These are phyloP conservation scores for Lordiphosa andalusiaca DNA, from an alignment of 2,888 invertebrate genomes.

Conservation along the genomic window DNA sequence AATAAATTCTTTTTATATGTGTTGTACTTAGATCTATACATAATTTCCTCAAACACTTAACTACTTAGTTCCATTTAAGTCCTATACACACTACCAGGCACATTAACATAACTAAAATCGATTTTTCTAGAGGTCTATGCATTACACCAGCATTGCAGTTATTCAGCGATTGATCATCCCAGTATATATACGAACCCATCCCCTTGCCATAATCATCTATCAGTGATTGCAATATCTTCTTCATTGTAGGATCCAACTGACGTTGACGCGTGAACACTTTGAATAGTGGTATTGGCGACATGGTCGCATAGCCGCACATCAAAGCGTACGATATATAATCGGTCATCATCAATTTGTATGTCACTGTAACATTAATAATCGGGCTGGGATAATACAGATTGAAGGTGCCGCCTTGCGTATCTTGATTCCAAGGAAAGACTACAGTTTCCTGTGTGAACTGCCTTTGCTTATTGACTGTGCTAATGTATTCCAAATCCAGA, in stretches of 20 bases:
- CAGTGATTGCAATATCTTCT: constrained; percentile 3
- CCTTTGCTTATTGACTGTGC: constrained; percentile 35
- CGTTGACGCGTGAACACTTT: constrained; percentile 47
- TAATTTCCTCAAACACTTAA: too few species aligned
- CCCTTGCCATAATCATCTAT: constrained; percentile 20
- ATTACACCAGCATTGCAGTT: constrained; percentile 34
- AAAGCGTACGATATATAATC: constrained; percentile 27
- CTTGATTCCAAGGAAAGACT: constrained; percentile 47
- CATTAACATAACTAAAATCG: not conserved
- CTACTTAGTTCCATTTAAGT: too few species aligned
- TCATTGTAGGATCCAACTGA: constrained; percentile 11
- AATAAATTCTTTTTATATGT: too few species aligned
- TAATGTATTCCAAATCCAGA: constrained; percentile 46
- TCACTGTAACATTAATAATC: constrained; percentile 10
- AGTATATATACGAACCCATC: constrained; percentile 30
- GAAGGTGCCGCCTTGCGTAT: constrained; percentile 46
- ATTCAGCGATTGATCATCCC: constrained; percentile 42
- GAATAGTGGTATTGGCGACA: constrained; percentile 43
- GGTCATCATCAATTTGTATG: constrained; percentile 45
- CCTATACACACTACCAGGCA: constrained; percentile 1
- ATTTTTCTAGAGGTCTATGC: not conserved
- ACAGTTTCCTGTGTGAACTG: constrained; percentile 32
- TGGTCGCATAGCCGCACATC: constrained; percentile 49
- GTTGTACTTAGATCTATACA: too few species aligned
- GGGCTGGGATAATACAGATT: constrained; percentile 26